A percentile compares a stretch with the other conserved stretches of the same genome.
Evolutionary conservation across 1,140 invertebrate species (phyloP).

Genomic region (Sminthurinus signatus): DNA sequence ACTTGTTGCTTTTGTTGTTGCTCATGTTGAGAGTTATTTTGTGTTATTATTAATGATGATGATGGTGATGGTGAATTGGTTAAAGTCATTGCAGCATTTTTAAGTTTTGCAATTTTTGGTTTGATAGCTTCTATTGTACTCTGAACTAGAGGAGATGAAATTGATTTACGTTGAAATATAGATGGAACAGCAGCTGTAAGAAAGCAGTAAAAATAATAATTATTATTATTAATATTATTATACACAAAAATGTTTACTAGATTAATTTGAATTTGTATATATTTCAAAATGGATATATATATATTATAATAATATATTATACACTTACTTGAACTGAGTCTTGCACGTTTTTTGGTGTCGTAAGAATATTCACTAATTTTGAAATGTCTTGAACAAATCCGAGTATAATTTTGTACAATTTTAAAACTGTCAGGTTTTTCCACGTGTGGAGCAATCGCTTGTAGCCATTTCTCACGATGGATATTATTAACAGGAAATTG

Average conservation of each 20-base stretch:
- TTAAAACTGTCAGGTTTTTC: conserved; percentile 37
- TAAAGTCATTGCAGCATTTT: not conserved
- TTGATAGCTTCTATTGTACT: conserved; percentile 10
- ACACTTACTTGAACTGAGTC: conserved; percentile 37
- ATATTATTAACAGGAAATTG: conserved; percentile 34
- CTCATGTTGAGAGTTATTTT: no score
- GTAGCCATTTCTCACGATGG: conserved; percentile 34
- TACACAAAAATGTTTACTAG: not conserved
- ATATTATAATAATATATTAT: not conserved
- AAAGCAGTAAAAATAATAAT: conserved; percentile 11
- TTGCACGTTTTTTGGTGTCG: conserved; percentile 36
- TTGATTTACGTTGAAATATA: conserved; percentile 35
- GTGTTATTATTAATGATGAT: no score
- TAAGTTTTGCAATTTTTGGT: not conserved
- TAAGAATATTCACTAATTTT: conserved; percentile 38
- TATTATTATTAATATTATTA: not conserved
- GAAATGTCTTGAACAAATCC: conserved; percentile 40
- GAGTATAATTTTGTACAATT: conserved; percentile 35
- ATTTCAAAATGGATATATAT: not conserved
- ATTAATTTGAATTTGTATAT: not conserved
- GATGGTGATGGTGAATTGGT: no score
- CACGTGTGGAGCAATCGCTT: conserved; percentile 36
- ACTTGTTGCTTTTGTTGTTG: no score
- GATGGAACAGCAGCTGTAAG: conserved; percentile 35
- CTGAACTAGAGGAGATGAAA: conserved; percentile 22